These are phyloP conservation scores for Calosoma granatense DNA, from an alignment of 1,140 invertebrate genomes.

Conservation along the genomic window DNA sequence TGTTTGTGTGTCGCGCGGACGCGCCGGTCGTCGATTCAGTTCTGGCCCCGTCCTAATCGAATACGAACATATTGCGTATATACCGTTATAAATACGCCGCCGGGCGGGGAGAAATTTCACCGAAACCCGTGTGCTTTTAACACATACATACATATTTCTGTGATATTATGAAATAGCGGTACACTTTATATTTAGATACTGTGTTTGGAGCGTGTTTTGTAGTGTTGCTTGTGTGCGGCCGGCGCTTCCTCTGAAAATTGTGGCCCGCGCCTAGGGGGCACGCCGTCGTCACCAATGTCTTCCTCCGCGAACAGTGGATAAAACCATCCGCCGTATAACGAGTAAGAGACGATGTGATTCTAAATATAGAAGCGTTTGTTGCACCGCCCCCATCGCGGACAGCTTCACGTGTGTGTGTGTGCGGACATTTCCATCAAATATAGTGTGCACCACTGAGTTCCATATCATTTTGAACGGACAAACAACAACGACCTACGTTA, in stretches of 20 bases:
- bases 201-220: no score
- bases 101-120: not conserved
- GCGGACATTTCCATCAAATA: no score
- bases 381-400: no score
- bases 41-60: not conserved
- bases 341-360: no score
- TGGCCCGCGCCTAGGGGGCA: not conserved
- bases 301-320: no score
- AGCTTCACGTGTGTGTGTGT: not conserved
- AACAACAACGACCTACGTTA: no score
- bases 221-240: not conserved
- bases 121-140: not conserved
- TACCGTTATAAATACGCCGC: no score
- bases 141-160: not conserved
- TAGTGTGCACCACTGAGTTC: no score
- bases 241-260: not conserved
- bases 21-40: not conserved
- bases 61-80: conserved; percentile 1
- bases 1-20: not conserved
- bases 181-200: not conserved
- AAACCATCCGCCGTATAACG: no score
- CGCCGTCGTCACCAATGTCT: not conserved
- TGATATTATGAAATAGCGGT: not conserved
- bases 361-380: no score
- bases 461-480: no score